These are phyloP conservation scores for Corythoichthys haematopterus DNA, from an alignment of 2,113 vertebrate genomes.

Conservation along the genomic window DNA sequence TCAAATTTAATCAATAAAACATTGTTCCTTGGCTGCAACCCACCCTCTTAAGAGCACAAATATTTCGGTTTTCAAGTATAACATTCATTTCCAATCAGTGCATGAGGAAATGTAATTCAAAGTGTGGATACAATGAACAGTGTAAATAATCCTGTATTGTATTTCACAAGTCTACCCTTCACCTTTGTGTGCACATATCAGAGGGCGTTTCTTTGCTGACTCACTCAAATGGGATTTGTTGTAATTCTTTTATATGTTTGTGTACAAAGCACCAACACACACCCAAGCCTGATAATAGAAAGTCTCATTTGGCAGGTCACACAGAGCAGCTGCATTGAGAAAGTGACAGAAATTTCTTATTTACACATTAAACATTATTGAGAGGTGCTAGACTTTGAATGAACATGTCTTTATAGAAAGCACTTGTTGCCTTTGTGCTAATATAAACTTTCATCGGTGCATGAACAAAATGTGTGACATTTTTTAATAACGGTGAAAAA, in stretches of 20 bases:
- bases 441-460: not conserved
- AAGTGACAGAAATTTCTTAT: not conserved
- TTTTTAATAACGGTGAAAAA: not conserved
- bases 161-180: not conserved
- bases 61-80: not conserved
- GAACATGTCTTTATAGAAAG: not conserved
- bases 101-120: not conserved
- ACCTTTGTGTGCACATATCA: not conserved
- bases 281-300: not conserved
- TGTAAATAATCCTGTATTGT: not conserved
- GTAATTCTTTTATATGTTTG: not conserved
- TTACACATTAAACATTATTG: not conserved
- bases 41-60: not conserved
- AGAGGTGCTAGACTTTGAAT: not conserved
- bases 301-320: not conserved
- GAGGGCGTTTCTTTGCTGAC: conserved; percentile 1
- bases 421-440: not conserved
- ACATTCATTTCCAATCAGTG: not conserved
- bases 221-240: not conserved
- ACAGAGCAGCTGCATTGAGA: not conserved
- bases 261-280: not conserved
- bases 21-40: not conserved
- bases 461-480: not conserved
- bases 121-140: not conserved
- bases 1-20: not conserved